phyloP scores from a whole-genome alignment of 35 echinoderm and acorn worm genomes.

The Heliocidaris tuberculata region DNA sequence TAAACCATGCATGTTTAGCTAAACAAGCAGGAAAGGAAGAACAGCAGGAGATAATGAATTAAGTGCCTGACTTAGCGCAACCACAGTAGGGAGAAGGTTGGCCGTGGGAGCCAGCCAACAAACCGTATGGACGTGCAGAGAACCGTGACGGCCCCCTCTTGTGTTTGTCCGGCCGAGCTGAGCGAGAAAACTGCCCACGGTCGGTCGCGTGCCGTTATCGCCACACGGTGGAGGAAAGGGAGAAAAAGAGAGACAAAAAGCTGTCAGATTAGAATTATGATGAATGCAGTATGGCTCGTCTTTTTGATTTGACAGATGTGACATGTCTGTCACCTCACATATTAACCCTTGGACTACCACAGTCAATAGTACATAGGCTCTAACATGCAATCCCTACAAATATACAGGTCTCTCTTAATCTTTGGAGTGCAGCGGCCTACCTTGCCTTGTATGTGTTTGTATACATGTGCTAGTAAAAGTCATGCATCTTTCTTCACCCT shows the following conservation, averaged over 20 bases:
- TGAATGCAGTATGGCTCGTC: neutral
- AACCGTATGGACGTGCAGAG: neutral
- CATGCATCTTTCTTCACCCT: neutral
- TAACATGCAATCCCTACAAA: neutral
- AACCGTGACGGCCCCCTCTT: slow-evolving; percentile 12
- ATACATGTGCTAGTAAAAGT: no score
- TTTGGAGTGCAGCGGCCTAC: neutral
- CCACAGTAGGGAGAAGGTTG: neutral
- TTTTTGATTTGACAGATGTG: slow-evolving; percentile 39
- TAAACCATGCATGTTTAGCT: neutral
- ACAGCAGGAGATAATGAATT: slow-evolving; percentile 29
- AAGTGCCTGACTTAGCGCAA: neutral
- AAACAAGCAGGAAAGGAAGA: neutral
- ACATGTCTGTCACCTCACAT: slow-evolving; percentile 30
- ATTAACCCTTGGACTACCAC: neutral
- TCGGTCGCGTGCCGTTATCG: slow-evolving; percentile 21
- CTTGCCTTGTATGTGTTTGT: neutral
- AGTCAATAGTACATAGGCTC: neutral
- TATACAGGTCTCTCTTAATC: neutral
- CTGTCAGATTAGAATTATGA: slow-evolving; percentile 31
- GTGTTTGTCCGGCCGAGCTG: slow-evolving; percentile 26
- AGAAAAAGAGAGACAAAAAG: slow-evolving; percentile 12
- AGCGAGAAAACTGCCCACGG: neutral
- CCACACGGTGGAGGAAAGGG: neutral
- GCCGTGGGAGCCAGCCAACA: neutral